Evolutionary conservation across 2,888 invertebrate species (phyloP).

Genomic region (Trichogramma dendrolimi): DNA sequence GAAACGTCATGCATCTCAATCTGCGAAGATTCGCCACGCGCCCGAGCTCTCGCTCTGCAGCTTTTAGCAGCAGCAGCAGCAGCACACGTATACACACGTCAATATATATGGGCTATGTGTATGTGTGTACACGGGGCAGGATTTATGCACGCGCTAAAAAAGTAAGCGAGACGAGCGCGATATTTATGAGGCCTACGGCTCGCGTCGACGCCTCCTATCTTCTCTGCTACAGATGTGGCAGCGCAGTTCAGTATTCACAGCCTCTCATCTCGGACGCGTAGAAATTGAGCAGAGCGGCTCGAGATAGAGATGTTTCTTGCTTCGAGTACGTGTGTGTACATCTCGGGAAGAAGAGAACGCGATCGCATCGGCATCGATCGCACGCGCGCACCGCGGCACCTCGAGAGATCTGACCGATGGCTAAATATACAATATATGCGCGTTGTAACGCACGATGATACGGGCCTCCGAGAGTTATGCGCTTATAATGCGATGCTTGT

Average conservation of each 20-base stretch:
- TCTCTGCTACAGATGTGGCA: not conserved
- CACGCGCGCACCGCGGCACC: not conserved
- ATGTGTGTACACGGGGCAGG: not conserved
- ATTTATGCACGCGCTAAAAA: slow-evolving; percentile 2
- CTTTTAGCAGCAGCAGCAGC: not conserved
- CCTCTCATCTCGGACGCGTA: too few species aligned
- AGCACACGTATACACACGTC: not conserved
- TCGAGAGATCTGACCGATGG: slow-evolving; percentile 14
- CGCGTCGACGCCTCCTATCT: slow-evolving; percentile 10
- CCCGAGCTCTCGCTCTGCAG: not conserved
- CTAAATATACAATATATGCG: not conserved
- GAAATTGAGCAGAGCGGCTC: too few species aligned
- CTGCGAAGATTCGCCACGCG: slow-evolving; percentile 25
- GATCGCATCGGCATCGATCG: slow-evolving; percentile 4
- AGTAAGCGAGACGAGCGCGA: not conserved
- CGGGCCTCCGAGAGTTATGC: slow-evolving; percentile 22
- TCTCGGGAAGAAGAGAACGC: not conserved
- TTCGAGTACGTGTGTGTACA: too few species aligned
- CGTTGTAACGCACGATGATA: not conserved
- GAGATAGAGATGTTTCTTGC: too few species aligned
- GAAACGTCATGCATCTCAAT: slow-evolving; percentile 31
- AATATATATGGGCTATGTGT: too few species aligned
- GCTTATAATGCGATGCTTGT: slow-evolving; percentile 28
- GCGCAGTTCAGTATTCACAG: too few species aligned
- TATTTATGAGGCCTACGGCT: slow-evolving; percentile 10